These are phyloP conservation scores for Aspidoscelis tigris DNA, from an alignment of 2,113 vertebrate species.

Conservation along the genomic window DNA sequence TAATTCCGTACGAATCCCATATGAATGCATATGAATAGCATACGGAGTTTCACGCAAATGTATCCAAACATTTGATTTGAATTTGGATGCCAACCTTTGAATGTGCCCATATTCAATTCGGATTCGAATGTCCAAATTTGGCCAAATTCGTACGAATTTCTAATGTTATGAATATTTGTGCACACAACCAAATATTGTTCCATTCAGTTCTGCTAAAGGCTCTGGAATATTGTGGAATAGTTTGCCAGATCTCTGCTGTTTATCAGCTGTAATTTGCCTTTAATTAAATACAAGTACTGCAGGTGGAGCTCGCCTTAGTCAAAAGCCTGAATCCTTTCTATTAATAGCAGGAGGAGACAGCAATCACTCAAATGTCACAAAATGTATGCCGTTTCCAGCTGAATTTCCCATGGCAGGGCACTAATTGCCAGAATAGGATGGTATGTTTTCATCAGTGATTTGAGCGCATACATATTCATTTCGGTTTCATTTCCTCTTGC, in stretches of 20 bases:
- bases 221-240: not conserved
- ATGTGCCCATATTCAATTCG: too few species aligned
- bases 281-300: constrained; percentile 1
- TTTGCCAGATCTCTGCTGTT: constrained; percentile 1
- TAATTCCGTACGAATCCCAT: too few species aligned
- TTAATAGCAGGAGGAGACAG: constrained; percentile 12
- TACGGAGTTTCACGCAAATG: too few species aligned
- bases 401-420: not conserved
- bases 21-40: too few species aligned
- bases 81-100: too few species aligned
- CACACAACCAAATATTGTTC: not conserved
- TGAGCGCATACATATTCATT: not conserved
- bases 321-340: constrained; percentile 5
- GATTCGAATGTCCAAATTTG: too few species aligned
- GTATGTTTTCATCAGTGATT: not conserved
- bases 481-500: not conserved
- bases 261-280: constrained; percentile 6
- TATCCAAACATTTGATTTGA: too few species aligned
- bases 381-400: not conserved
- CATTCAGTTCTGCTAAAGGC: not conserved
- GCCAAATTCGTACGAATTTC: too few species aligned
- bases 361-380: not conserved
- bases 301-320: not conserved
- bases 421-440: not conserved
- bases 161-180: not conserved